A percentile compares a stretch with the other conserved stretches of the same genome.
Conservation (phyloP, 1,140 invertebrate species). For the Aphis gossypii region DNA sequence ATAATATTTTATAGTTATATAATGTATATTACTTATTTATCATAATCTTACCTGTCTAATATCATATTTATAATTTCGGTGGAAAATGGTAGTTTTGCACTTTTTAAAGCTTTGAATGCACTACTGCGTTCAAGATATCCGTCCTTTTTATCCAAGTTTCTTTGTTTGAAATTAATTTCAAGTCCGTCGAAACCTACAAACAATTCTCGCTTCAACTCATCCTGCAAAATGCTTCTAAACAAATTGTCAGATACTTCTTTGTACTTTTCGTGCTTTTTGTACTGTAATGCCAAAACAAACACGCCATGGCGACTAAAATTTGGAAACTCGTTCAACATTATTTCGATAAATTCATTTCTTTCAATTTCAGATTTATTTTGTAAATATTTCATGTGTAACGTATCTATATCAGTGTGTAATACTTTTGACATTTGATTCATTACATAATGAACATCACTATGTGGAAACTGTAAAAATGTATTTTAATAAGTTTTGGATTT, state of each 20-base stretch:
- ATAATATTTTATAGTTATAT: too few species aligned
- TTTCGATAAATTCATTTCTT: conserved; percentile 25
- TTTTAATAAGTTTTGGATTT: neutral
- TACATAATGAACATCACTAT: conserved; percentile 20
- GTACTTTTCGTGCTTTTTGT: conserved; percentile 31
- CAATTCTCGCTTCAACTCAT: conserved; percentile 43
- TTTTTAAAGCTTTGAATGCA: conserved; percentile 50
- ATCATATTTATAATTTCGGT: conserved; percentile 39
- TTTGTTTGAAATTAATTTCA: conserved; percentile 43
- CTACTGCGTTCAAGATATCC: conserved; percentile 35
- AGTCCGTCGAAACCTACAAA: conserved; percentile 45
- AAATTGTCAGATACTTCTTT: conserved; percentile 26
- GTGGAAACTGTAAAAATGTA: conserved; percentile 12
- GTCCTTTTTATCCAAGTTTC: conserved; percentile 35
- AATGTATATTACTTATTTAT: neutral
- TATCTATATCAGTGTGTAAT: neutral
- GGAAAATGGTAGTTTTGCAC: conserved; percentile 33
- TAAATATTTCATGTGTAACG: neutral
- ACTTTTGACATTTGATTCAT: neutral
- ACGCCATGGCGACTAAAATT: neutral
- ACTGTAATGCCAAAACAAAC: conserved; percentile 36
- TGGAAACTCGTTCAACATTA: neutral
- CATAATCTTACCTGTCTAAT: conserved; percentile 9
- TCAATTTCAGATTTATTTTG: conserved; percentile 3
- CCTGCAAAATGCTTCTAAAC: conserved; percentile 48